These are phyloP conservation scores for Lingula anatina DNA, from an alignment of 2,888 invertebrate genomes.

Conservation along the genomic window DNA sequence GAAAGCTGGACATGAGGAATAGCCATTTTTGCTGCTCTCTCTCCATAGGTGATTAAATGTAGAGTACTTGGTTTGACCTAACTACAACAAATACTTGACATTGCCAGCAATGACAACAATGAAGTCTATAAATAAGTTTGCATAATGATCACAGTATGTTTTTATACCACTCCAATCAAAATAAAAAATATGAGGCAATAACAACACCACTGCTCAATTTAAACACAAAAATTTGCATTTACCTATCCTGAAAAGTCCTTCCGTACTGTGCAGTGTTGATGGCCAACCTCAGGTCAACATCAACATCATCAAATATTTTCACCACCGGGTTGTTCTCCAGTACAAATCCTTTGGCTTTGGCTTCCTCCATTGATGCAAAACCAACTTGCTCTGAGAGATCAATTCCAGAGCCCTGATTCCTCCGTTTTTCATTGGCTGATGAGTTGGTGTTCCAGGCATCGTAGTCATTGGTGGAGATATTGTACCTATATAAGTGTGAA, in stretches of 20 bases:
- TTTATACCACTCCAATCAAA: too few relatives aligned
- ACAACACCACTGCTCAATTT: too few relatives aligned
- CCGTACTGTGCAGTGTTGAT: slow-evolving; percentile 51
- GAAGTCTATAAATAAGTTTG: too few relatives aligned
- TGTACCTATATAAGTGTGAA: slow-evolving; percentile 40
- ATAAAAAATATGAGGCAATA: too few relatives aligned
- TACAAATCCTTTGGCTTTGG: slow-evolving; percentile 35
- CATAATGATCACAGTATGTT: too few relatives aligned
- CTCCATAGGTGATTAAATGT: too few relatives aligned
- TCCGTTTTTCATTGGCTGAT: slow-evolving; percentile 14
- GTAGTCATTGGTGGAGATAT: slow-evolving; percentile 49
- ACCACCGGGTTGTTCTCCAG: slow-evolving; percentile 46
- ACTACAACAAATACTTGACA: too few relatives aligned
- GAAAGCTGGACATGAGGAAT: too few relatives aligned
- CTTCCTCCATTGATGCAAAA: slow-evolving; percentile 21
- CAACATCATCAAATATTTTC: slow-evolving; percentile 36
- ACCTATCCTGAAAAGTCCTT: slow-evolving; percentile 51
- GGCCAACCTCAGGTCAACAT: slow-evolving; percentile 39
- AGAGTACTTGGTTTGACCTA: too few relatives aligned
- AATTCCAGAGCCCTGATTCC: slow-evolving; percentile 18
- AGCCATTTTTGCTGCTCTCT: too few relatives aligned
- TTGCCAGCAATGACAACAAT: too few relatives aligned
- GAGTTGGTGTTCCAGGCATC: slow-evolving; percentile 37
- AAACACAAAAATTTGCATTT: too few relatives aligned
- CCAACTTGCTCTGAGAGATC: slow-evolving; percentile 28